Evolutionary conservation across 2,888 invertebrate genomes (phyloP), one percentile per base, ranked within the genome.

Genomic region (Lycia hirtaria): DNA sequence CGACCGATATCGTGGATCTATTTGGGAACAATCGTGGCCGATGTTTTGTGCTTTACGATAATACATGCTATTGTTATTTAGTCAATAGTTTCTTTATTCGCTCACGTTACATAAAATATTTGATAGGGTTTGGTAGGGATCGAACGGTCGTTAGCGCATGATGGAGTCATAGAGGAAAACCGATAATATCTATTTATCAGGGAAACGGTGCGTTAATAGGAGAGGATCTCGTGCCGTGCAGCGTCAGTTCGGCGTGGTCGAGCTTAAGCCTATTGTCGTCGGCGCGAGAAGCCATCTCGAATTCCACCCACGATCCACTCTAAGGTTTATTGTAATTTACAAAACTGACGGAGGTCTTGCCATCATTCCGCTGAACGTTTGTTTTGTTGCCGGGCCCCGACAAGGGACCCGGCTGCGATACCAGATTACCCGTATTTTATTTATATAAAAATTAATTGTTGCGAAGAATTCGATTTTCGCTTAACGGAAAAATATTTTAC

Each of bases 321-420:
- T 78, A 83, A 84, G 87, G 88, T 89, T 89, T 88, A 88, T 86
- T 86, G 88, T 88, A 88, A 88, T 89, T 89, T 89, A 88, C 85
- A 89, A 89, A 89, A 87, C 87, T 88, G 86, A 86, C 83, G 79
- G 79, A 78, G 83, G 84, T 84, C 87, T 84, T 82, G 78, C 81
- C 81, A 85, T 85, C 80, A 81, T 83, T 82, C 71, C 73, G 67
- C 72, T 77, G 73, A 80, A 80, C 78, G 75, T 86, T 85, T 85
- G 79, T 85, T 85, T 83, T 80, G 81, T 76, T 73, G 75, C 75
- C 75, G 69, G 68, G 74, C 75, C 70, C 64, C 64, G 60, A 62
- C 48, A 48, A 75, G 68, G 69, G 67, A 62, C 57, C n/a, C n/a
- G 60, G 57, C 49, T 64, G 64, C 69, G 70, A 68, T 75, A 66